phyloP scores from a whole-genome alignment of 2,888 invertebrate species.

The Acrobasis suavella region DNA sequence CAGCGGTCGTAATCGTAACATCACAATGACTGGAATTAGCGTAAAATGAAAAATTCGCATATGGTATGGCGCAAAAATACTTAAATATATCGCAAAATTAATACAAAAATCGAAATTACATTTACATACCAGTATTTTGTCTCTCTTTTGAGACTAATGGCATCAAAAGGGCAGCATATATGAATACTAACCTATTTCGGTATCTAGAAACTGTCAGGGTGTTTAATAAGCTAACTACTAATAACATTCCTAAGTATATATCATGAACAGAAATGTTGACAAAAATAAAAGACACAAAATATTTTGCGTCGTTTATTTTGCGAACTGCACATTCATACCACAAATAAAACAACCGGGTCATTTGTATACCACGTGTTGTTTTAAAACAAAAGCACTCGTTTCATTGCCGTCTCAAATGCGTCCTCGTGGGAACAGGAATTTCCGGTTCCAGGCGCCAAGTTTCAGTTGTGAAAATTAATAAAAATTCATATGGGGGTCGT shows the following conservation, averaged over 20 bases:
- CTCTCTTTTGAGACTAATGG: too few relatives aligned
- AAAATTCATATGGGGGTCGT: neutral
- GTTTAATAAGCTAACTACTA: too few relatives aligned
- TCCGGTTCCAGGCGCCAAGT: constrained; percentile 9
- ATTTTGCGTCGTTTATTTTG: neutral
- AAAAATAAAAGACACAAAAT: too few relatives aligned
- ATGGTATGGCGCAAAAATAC: neutral
- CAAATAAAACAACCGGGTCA: constrained; percentile 22
- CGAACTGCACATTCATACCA: constrained; percentile 14
- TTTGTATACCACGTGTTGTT: constrained; percentile 7
- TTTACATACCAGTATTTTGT: too few relatives aligned
- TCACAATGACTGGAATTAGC: neutral
- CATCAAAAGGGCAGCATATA: too few relatives aligned
- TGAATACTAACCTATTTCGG: too few relatives aligned
- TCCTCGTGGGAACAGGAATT: constrained; percentile 18
- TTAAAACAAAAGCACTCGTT: constrained; percentile 12
- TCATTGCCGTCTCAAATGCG: neutral
- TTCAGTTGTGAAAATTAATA: constrained; percentile 1
- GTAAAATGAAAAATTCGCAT: neutral
- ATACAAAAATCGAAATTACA: too few relatives aligned
- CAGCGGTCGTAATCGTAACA: neutral
- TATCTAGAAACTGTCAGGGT: too few relatives aligned
- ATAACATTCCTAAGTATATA: too few relatives aligned
- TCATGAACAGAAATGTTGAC: too few relatives aligned
- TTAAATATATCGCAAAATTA: too few relatives aligned